A percentile compares a stretch with the other conserved stretches of the same genome.
Conservation (phyloP, 2,888 invertebrate species). For the Hemaris fuciformis region DNA sequence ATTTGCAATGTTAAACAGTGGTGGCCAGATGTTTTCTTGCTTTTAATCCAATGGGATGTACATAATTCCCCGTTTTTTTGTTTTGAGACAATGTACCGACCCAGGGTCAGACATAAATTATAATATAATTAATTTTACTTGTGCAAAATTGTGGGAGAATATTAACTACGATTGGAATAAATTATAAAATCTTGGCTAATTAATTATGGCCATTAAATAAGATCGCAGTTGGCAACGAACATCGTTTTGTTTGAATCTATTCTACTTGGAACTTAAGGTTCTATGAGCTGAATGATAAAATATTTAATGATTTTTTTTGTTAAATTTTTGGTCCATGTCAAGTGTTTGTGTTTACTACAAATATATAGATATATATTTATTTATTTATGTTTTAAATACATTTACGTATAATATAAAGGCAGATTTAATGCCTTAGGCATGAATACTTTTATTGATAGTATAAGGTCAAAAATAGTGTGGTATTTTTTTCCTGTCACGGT, state of each 20-base stretch:
- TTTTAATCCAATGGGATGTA: constrained; percentile 50
- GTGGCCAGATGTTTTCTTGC: constrained; percentile 60
- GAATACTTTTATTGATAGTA: no score
- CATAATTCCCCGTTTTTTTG: constrained; percentile 33
- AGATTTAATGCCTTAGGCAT: no score
- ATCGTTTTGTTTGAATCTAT: background rate
- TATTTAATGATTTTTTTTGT: no score
- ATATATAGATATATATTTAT: no score
- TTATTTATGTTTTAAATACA: no score
- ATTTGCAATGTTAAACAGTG: constrained; percentile 77
- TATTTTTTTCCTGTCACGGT: no score
- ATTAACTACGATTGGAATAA: background rate
- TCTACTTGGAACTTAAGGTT: no score
- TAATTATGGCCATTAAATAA: background rate
- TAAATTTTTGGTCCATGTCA: no score
- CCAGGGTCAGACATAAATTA: constrained; percentile 44
- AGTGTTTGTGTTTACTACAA: no score
- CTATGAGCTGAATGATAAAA: no score
- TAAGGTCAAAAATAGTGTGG: no score
- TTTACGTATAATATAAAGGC: no score
- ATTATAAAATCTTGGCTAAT: background rate
- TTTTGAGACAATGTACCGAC: constrained; percentile 35
- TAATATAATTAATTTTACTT: constrained; percentile 40
- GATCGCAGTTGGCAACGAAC: background rate
- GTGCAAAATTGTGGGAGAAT: background rate